Conservation (phyloP, 2,888 invertebrate genomes). For the Idaea dimidiata region DNA sequence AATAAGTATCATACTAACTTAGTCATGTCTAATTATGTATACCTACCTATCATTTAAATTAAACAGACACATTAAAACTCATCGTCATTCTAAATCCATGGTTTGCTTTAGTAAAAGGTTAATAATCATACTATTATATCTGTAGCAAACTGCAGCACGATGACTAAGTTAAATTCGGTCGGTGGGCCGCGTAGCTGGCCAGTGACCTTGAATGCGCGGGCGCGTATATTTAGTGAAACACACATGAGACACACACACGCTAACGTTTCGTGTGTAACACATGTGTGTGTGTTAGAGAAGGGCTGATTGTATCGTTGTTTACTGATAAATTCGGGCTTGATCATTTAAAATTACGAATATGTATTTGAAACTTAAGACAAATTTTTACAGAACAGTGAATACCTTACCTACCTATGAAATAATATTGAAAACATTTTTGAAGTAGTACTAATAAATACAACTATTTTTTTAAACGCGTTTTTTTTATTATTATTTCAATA, state of each 20-base stretch:
- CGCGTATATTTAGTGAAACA: conserved; percentile 61
- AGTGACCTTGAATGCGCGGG: conserved; percentile 71
- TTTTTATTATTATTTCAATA: too few species aligned
- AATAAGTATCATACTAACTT: too few species aligned
- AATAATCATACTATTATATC: conserved; percentile 18
- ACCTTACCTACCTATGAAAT: not conserved
- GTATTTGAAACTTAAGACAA: not conserved
- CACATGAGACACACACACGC: conserved; percentile 39
- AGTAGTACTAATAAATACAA: not conserved
- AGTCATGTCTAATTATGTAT: too few species aligned
- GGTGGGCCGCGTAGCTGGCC: conserved; percentile 61
- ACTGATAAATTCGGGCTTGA: not conserved
- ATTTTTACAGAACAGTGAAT: not conserved
- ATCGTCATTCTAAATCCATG: not conserved
- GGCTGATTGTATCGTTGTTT: conserved; percentile 32
- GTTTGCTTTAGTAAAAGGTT: conserved; percentile 15
- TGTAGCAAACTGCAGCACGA: conserved; percentile 41
- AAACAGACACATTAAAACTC: not conserved
- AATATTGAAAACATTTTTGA: not conserved
- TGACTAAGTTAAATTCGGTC: conserved; percentile 61
- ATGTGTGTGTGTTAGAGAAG: conserved; percentile 35
- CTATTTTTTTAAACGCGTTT: too few species aligned
- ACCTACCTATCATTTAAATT: not conserved
- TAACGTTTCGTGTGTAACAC: conserved; percentile 30
- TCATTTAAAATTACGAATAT: not conserved